Base-by-base conservation (phyloP, 2,797 vertebrate species). In the Perodicticus potto region DNA sequence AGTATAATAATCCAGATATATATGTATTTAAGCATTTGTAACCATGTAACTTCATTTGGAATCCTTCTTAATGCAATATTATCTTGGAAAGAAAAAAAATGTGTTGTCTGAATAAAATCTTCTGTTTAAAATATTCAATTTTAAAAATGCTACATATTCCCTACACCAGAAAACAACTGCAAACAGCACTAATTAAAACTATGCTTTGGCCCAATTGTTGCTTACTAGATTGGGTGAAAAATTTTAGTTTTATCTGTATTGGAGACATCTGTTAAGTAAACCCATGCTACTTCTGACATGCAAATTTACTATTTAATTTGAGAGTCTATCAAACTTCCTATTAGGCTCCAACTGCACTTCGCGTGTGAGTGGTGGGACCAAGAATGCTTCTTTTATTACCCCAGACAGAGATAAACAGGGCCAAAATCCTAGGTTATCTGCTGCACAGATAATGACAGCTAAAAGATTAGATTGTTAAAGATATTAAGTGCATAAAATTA, bases 381-480 rank as follows among this genome's bases (percentile, higher is more conserved):
- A 89, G 23, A 76, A 17, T 23, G 7, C 25, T 74, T 43, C 29
- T 73, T 72, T 29, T 45, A 80, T 61, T 70, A 82, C 55, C 40
- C 9, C 3, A 69, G 63, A 25, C 59, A 69, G 11, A 85, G 14
- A 77, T 5, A 83, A 94, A 84, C 4, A 84, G 7, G 81, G 25
- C 32, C 17, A 81, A 85, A 76, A 69, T 63, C 17, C 17, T 57
- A 55, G 19, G 70, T 61, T 81, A 32, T 96, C 19, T 27, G 77
- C 14, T 55, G 11, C n/a, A 49, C 1, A 91, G 67, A 63, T 70
- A 55, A 29, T 27, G 20, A 65, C 27, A 49, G 55, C 67, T 55
- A 40, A 85, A 73, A 95, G 20, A 40, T 69, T 53, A 69, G 69
- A 93, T 82, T 65, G 59, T 49, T 76, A 29, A 95, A 72, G 22